Base-by-base conservation (phyloP, 2,888 invertebrate genomes). In the Rhopalosiphum nymphaeae region DNA sequence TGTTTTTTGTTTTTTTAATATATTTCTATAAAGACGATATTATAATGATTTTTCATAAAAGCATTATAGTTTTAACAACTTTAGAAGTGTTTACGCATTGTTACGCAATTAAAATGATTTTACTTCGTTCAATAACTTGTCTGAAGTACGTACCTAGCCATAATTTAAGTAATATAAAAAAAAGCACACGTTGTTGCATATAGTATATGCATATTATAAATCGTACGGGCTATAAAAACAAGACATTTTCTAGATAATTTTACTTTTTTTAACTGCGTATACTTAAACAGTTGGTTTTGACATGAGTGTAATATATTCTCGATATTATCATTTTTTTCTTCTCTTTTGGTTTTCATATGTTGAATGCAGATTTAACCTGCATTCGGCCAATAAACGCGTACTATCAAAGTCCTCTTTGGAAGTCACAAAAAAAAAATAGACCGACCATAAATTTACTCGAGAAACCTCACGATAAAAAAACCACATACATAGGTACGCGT, bases 241-340 rank as follows among this genome's bases (percentile, higher is more conserved):
- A 44, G 56, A 89, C 21, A 57, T 44, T 89, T 89, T 57, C 46
- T 46, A 46, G 44, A 85, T 44, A 29, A n/a, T 57, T 85, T 53
- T 85, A 16, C 46, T 44, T 84, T 85, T 85, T 56, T 26, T 57
- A 26, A 53, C 89, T 56, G 5, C 36, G 42, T 49, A 46, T 49
- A 56, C 42, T 84, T 91, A 91, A 91, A 91, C 85, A 91, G 91
- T 91, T 56, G 21, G 56, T 56, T 85, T 44, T 56, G 11, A 85
- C 85, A 53, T 36, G 36, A 53, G 49, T 7, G 16, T 29, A 29
- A 13, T 89, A 57, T 61, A 89, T 67, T 56, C 25, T 57, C 46
- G 91, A 86, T 85, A 57, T 86, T 86, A 92, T 92, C 86, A 86
- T 92, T 46, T 57, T 46, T 86, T 86, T 86, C n/a, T 61, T 61